A percentile compares a stretch with the other conserved stretches of the same genome.
Conservation (phyloP, 1,140 invertebrate species). For the Philotrypesis tridentata region DNA sequence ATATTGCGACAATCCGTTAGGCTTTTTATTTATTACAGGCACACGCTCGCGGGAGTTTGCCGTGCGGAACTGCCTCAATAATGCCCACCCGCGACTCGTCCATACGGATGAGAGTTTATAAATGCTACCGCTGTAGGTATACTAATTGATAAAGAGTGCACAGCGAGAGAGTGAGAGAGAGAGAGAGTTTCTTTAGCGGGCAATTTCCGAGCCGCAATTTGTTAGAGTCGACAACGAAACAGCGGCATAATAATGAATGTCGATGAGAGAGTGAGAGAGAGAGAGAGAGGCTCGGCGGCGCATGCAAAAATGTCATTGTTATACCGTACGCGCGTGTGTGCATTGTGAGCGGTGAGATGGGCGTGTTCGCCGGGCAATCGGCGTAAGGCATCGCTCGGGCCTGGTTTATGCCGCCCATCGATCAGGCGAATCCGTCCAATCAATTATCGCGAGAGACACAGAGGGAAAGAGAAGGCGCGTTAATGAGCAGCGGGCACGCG, state of each 20-base stretch:
- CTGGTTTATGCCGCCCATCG: constrained; percentile 2
- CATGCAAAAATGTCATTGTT: constrained; percentile 34
- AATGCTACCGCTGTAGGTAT: background rate
- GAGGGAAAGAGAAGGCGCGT: background rate
- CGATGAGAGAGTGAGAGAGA: background rate
- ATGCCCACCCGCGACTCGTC: no score
- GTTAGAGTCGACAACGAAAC: background rate
- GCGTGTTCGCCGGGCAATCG: constrained; percentile 20
- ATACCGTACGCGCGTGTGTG: background rate
- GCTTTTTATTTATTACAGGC: background rate
- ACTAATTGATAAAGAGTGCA: background rate
- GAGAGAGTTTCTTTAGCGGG: background rate
- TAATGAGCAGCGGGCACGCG: constrained; percentile 16
- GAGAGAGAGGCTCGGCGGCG: background rate
- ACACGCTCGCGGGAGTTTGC: background rate
- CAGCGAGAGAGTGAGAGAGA: background rate
- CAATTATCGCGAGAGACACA: constrained; percentile 11
- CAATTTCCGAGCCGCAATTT: constrained; percentile 18
- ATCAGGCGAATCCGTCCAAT: constrained; percentile 24
- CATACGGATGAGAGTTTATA: background rate
- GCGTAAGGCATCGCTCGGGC: constrained; percentile 13
- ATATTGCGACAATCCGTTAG: background rate
- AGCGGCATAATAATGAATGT: background rate
- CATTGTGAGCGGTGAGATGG: constrained; percentile 16
- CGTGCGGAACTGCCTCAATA: background rate